A percentile compares a stretch with the other conserved stretches of the same genome.
Evolutionary conservation across 2,888 invertebrate genomes (phyloP).

Genomic region (Dilophus febrilis): DNA sequence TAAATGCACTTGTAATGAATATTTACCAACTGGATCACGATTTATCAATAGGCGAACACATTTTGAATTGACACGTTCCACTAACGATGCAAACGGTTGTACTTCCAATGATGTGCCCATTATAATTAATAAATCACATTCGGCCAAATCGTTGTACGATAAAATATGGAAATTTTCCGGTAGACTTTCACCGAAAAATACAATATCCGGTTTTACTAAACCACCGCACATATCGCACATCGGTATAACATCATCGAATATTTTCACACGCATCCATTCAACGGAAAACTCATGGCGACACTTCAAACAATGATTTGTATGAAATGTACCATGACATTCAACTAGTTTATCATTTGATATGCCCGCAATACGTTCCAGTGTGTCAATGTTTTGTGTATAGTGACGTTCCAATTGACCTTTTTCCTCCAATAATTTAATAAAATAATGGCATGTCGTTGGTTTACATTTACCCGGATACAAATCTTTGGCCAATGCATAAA

Average conservation of each 20-base stretch:
- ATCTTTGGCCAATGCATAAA: constrained; percentile 80
- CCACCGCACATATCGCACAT: constrained; percentile 59
- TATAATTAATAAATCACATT: constrained; percentile 82
- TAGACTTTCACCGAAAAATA: constrained; percentile 87
- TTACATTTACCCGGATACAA: constrained; percentile 73
- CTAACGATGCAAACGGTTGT: constrained; percentile 82
- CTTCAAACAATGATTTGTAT: constrained; percentile 66
- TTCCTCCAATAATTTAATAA: constrained; percentile 65
- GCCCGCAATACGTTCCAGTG: constrained; percentile 72
- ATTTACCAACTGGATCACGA: constrained; percentile 50
- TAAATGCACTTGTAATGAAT: constrained; percentile 28
- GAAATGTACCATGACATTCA: constrained; percentile 90
- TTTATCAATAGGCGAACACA: constrained; percentile 78
- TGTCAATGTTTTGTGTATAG: constrained; percentile 88
- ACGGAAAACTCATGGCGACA: constrained; percentile 57
- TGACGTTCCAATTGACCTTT: constrained; percentile 61
- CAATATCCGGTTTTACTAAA: constrained; percentile 85
- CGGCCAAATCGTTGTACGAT: constrained; percentile 54
- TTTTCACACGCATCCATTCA: constrained; percentile 74
- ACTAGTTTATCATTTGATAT: constrained; percentile 70
- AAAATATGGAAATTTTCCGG: constrained; percentile 59
- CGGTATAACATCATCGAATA: constrained; percentile 56
- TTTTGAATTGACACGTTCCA: constrained; percentile 52
- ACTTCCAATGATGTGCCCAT: constrained; percentile 92
- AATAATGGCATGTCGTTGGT: constrained; percentile 84